Evolutionary conservation across 1,140 invertebrate species (phyloP).

Genomic region (Diorhabda elongata): DNA sequence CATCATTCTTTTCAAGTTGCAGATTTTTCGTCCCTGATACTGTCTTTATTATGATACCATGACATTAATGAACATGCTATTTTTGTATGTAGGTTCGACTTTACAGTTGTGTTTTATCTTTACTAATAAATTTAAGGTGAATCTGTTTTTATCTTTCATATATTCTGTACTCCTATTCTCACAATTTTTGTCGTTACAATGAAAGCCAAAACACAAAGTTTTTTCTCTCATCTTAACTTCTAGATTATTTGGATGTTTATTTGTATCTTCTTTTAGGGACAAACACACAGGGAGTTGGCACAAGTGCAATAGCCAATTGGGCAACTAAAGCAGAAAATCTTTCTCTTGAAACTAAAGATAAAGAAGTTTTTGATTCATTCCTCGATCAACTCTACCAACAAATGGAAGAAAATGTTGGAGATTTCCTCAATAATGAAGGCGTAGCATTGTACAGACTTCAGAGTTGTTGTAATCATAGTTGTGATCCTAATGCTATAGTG

Average conservation of each 20-base stretch:
- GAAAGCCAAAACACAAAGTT: no score
- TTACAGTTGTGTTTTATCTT: no score
- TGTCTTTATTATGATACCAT: no score
- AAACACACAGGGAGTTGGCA: slow-evolving; percentile 92
- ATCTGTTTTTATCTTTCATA: no score
- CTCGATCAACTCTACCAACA: slow-evolving; percentile 81
- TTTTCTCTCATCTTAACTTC: no score
- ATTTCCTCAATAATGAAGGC: slow-evolving; percentile 90
- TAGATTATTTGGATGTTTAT: background rate
- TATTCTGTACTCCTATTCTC: no score
- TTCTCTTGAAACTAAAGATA: slow-evolving; percentile 62
- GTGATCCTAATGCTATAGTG: slow-evolving; percentile 80
- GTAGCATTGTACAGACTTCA: slow-evolving; percentile 83
- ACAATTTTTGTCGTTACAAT: no score
- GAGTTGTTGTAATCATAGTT: slow-evolving; percentile 90
- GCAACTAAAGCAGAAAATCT: slow-evolving; percentile 70
- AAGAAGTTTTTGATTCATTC: slow-evolving; percentile 63
- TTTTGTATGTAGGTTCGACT: no score
- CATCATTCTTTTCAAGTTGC: no score
- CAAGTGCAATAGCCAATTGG: slow-evolving; percentile 83
- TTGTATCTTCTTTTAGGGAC: slow-evolving; percentile 55
- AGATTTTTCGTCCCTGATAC: no score
- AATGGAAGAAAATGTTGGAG: slow-evolving; percentile 79
- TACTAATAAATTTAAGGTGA: no score
- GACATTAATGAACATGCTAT: no score